These are phyloP conservation scores for Trematocara marginatum DNA, from an alignment of 2,113 vertebrate species.

Conservation along the genomic window DNA sequence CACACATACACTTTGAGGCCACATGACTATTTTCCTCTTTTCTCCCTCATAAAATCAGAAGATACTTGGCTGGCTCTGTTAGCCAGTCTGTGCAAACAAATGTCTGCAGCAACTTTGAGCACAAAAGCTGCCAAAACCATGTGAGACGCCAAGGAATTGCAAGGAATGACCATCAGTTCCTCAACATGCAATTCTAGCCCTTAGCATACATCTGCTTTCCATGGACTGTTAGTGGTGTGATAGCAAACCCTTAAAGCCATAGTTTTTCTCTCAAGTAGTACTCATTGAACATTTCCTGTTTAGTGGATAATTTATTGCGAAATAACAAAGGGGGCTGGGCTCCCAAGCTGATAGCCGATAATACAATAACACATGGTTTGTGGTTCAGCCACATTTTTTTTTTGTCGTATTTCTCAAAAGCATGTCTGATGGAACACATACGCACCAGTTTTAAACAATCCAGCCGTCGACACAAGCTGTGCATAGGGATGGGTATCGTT, in stretches of 20 bases:
- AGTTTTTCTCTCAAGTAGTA: neutral
- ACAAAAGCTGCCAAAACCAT: slow-evolving; percentile 17
- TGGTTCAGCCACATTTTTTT: neutral
- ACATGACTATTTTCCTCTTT: neutral
- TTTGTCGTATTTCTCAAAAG: neutral
- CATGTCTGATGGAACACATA: neutral
- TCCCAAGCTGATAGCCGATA: neutral
- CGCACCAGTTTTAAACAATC: neutral
- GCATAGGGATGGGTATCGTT: neutral
- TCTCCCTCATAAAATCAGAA: neutral
- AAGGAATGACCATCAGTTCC: slow-evolving; percentile 1
- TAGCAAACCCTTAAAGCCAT: neutral
- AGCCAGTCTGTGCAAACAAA: slow-evolving; percentile 40
- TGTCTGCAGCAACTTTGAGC: slow-evolving; percentile 28
- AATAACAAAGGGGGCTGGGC: neutral
- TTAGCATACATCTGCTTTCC: neutral
- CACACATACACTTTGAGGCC: neutral
- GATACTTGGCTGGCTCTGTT: slow-evolving; percentile 14
- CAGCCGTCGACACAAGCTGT: neutral
- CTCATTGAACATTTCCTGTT: neutral
- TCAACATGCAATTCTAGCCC: slow-evolving; percentile 1
- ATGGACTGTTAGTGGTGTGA: neutral
- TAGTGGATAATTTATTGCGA: neutral
- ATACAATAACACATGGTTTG: neutral
- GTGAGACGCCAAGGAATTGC: slow-evolving; percentile 23